Evolutionary conservation across 2,797 vertebrate genomes (phyloP), one percentile per base, ranked within the genome.

Genomic region (Tympanoctomys barrerae): DNA sequence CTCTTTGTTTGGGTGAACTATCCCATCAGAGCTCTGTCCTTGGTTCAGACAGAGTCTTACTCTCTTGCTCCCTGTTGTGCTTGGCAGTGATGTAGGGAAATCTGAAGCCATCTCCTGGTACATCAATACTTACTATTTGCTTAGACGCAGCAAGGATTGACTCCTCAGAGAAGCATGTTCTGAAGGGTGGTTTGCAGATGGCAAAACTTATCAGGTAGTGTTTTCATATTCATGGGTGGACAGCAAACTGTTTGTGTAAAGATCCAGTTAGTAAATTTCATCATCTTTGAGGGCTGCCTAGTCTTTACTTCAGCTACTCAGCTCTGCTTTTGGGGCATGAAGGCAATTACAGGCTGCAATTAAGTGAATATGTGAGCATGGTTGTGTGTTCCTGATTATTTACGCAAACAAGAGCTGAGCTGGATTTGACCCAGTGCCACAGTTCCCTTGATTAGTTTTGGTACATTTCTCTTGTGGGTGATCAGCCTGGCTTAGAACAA

Each of bases 191-290:
- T 59, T 89, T 88, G 10, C 33, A 79, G 54, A 11, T 86, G n/a
- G 68, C 18, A 59, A 36, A 78, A 79, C 12, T 86, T 92, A 49
- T 59, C 33, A 16, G n/a, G 22, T 77, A 52, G 52, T 80, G 39
- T 83, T 91, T 93, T 94, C 59, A 89, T 22, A 84, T 42, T 89
- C 31, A 42, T 46, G 52, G 24, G n/a, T 16, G 8, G 24, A 87
- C 75, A 36, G 70, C 64, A 81, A 70, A 88, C 31, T 54, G 10
- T 57, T 95, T 83, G 31, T 86, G 4, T 84, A 28, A 95, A 89
- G 64, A 94, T 16, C 46, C 7, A 46, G 31, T 62, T 57, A 54
- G 46, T 59, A 92, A 54, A 52, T 42, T 54, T 83, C 88, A 92
- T 83, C 66, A 14, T 86, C 9, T 28, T 78, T n/a, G 39, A 36